Conservation (phyloP, 2,113 vertebrate species). For the Colinus virginianus region DNA sequence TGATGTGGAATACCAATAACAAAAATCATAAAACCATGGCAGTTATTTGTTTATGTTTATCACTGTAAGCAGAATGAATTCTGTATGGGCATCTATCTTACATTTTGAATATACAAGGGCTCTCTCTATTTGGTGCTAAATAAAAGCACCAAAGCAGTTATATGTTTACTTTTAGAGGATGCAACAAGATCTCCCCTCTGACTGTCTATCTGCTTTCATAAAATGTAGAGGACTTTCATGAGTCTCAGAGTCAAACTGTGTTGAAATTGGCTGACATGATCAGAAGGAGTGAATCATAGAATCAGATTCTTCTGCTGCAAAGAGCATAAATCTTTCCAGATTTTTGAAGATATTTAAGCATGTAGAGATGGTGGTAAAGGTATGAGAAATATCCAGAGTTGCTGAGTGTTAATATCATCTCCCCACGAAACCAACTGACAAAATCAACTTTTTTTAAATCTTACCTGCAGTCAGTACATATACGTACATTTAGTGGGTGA, state of each 20-base stretch:
- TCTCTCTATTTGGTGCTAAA: neutral
- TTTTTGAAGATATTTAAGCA: neutral
- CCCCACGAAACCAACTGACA: neutral
- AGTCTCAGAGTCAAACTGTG: neutral
- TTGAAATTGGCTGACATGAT: neutral
- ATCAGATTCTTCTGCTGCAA: neutral
- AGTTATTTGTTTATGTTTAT: neutral
- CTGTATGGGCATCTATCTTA: fast-evolving
- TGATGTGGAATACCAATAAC: too few species aligned
- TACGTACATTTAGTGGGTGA: neutral
- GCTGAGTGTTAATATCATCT: fast-evolving
- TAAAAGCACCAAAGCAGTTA: neutral
- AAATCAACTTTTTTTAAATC: neutral
- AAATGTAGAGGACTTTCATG: neutral
- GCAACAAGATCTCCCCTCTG: neutral
- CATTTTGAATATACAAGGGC: neutral
- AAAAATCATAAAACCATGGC: too few species aligned
- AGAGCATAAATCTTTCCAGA: neutral
- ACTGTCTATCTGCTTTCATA: neutral
- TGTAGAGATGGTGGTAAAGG: neutral
- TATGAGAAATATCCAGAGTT: neutral
- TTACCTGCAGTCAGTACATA: neutral
- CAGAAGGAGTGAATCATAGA: neutral
- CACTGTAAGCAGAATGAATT: neutral
- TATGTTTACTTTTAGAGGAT: neutral